phyloP scores from a whole-genome alignment of 2,888 invertebrate species.

The Corythucha ciliata region DNA sequence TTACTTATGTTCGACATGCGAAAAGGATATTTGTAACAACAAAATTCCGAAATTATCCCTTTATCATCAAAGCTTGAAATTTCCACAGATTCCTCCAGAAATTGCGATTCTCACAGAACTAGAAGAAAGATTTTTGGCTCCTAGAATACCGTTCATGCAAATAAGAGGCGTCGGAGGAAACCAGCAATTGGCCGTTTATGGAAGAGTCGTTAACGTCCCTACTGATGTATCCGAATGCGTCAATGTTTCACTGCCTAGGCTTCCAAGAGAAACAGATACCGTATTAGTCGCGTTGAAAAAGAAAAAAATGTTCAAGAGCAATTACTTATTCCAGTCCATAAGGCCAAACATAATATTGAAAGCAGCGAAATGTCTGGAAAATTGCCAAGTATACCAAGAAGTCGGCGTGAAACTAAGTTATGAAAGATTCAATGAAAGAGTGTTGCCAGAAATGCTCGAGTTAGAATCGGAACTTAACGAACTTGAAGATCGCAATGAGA shows the following conservation, averaged over 20 bases:
- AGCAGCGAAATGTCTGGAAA: slow-evolving; percentile 3
- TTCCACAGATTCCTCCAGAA: slow-evolving; percentile 13
- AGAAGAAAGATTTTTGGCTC: slow-evolving; percentile 19
- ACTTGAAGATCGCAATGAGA: background rate
- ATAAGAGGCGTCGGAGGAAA: slow-evolving; percentile 3
- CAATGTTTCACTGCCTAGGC: slow-evolving; percentile 14
- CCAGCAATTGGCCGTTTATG: slow-evolving; percentile 7
- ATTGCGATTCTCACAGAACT: slow-evolving; percentile 10
- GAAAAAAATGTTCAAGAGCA: background rate
- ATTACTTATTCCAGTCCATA: slow-evolving; percentile 1
- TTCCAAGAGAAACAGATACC: slow-evolving; percentile 2
- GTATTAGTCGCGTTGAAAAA: slow-evolving; percentile 13
- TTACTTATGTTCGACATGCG: slow-evolving; percentile 12
- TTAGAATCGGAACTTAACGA: background rate
- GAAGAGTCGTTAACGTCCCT: slow-evolving; percentile 18
- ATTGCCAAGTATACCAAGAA: slow-evolving; percentile 10
- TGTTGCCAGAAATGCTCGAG: background rate
- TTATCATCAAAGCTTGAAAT: slow-evolving; percentile 2
- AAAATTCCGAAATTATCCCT: background rate
- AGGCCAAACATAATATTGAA: slow-evolving; percentile 13
- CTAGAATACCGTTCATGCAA: slow-evolving; percentile 16
- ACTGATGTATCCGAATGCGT: slow-evolving; percentile 12
- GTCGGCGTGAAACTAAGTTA: background rate
- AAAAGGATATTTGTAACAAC: background rate
- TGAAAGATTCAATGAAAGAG: background rate